These are phyloP conservation scores for Ceratotherium simum DNA, from an alignment of 2,113 vertebrate species.

Conservation along the genomic window DNA sequence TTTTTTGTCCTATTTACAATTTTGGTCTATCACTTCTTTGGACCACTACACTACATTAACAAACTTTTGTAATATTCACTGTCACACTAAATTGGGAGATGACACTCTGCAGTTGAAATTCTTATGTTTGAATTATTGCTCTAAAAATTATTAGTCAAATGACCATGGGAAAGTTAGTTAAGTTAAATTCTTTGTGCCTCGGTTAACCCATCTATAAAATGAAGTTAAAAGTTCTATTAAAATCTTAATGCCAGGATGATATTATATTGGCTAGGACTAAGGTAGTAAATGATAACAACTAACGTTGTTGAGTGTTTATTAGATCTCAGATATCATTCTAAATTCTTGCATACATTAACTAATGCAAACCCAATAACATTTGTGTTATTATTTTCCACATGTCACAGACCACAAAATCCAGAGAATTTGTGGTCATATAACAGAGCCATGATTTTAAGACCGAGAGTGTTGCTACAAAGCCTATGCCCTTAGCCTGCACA, in stretches of 20 bases:
- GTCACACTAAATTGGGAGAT: neutral
- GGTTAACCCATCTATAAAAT: neutral
- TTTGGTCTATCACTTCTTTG: neutral
- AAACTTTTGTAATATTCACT: neutral
- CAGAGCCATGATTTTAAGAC: neutral
- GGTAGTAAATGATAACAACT: neutral
- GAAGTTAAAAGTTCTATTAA: neutral
- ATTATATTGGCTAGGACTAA: neutral
- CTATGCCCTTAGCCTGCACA: accelerated
- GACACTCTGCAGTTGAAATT: neutral
- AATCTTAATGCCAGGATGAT: neutral
- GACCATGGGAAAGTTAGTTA: neutral
- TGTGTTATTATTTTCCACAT: neutral
- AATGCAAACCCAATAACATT: neutral
- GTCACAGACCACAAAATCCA: neutral
- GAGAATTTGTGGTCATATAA: neutral
- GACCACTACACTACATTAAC: neutral
- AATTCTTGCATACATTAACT: neutral
- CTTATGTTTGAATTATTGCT: neutral
- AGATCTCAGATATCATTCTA: neutral
- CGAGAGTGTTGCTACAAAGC: neutral
- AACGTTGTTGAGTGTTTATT: neutral
- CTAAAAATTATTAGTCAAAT: neutral
- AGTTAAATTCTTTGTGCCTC: neutral
- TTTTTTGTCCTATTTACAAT: neutral